Base-by-base conservation (phyloP, 2,888 invertebrate genomes). In the Taphrorychus bicolor region DNA sequence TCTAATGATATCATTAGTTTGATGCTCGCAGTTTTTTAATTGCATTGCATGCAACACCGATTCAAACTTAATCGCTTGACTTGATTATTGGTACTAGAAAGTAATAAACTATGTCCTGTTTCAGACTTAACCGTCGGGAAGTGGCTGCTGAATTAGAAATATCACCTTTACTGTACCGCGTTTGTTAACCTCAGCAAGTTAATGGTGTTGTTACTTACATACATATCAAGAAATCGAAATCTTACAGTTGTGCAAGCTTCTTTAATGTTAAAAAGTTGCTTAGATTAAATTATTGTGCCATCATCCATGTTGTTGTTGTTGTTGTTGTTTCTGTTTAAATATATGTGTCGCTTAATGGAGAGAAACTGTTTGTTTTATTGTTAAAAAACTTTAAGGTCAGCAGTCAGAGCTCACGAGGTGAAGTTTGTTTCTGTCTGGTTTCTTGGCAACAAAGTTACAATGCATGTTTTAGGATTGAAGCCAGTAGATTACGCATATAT, bases 121-220 rank as follows among this genome's bases (percentile, higher is more conserved):
- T 51, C 22, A 51, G 51, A 51, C 51, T 19, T 51, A 51, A 14
- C 51, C 51, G 22, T n/a, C 51, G 17, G 19, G 51, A 51, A n/a
- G 51, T 18, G 45, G 32, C 18, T 45, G 18, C 45, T 17, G 45
- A 18, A 18, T 45, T 45, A 18, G 18, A 17, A 14, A 45, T 9
- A n/a, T 9, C 45, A 45, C 14, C 14, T 18, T 51, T n/a, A 17
- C 52, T 32, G 32, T 32, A 9, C 9, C 11, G 32, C 32, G 32
- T 32, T n/a, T n/a, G n/a, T n/a, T n/a, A n/a, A n/a, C n/a, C n/a
- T n/a, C n/a, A n/a, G n/a, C n/a, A 32, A 32, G 7, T 32, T 9
- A 32, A 9, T 32, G 32, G 11, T 9, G 32, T 32, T 32, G 32
- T 32, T 32, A 32, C 11, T 32, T 32, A 32, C n/a, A n/a, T 32